phyloP scores from a whole-genome alignment of 1,140 invertebrate species.

The Platorchestia sp. region DNA sequence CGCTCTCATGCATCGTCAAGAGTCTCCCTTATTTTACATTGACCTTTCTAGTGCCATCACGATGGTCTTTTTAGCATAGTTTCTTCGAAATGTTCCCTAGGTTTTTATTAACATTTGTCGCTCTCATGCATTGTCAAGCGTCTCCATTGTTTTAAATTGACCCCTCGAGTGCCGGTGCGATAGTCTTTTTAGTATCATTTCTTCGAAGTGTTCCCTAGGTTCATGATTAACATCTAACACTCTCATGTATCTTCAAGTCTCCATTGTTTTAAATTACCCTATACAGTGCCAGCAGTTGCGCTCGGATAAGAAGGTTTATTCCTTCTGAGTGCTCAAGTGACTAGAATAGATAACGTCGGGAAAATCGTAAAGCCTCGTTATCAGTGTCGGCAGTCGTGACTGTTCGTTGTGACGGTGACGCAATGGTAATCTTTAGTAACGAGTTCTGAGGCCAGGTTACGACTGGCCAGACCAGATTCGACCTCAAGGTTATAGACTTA shows the following conservation, averaged over 20 bases:
- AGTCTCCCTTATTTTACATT: not conserved
- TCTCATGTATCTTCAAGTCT: not conserved
- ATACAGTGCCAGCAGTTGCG: not conserved
- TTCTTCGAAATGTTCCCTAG: not conserved
- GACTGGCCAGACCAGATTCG: slow-evolving; percentile 38
- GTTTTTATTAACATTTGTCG: not conserved
- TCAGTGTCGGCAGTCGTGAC: not conserved
- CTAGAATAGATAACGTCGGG: not conserved
- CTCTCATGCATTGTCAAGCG: not conserved
- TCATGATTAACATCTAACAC: not conserved
- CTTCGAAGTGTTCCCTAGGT: not conserved
- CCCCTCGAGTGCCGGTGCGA: not conserved
- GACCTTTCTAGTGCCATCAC: not conserved
- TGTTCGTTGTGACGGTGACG: not conserved
- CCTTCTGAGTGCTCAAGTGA: not conserved
- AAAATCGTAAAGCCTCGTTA: not conserved
- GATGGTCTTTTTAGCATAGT: not conserved
- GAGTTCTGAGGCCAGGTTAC: slow-evolving; percentile 27
- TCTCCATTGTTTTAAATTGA: not conserved
- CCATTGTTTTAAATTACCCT: not conserved
- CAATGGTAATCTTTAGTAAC: not conserved
- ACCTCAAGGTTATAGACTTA: slow-evolving; percentile 12
- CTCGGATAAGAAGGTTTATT: not conserved
- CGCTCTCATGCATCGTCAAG: too few species aligned
- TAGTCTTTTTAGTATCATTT: not conserved